These are phyloP conservation scores for Barbus barbus DNA, from an alignment of 2,113 vertebrate species.

Conservation along the genomic window DNA sequence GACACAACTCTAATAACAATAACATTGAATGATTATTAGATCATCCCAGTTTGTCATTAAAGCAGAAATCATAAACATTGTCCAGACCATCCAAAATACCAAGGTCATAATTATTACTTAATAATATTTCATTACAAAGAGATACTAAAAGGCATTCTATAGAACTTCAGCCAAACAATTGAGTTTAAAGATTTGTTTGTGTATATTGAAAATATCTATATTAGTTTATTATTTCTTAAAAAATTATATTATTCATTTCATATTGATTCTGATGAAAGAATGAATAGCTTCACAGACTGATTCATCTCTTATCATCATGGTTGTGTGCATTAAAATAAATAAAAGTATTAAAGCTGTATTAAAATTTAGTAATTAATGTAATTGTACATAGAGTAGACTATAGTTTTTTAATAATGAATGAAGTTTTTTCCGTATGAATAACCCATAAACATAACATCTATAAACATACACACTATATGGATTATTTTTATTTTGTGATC, in stretches of 20 bases:
- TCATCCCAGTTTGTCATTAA: neutral
- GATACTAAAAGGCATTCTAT: neutral
- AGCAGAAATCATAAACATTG: neutral
- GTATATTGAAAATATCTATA: neutral
- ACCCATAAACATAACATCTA: neutral
- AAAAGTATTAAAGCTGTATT: neutral
- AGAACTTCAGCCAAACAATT: neutral
- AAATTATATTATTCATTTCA: neutral
- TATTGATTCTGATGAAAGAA: neutral
- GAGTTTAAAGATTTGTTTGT: neutral
- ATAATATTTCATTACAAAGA: neutral
- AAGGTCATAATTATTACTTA: neutral
- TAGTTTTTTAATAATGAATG: neutral
- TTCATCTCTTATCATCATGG: neutral
- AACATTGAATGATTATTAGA: neutral
- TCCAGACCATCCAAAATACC: neutral
- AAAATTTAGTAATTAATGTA: neutral
- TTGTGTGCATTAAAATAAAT: neutral
- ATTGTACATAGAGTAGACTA: neutral
- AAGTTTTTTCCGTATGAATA: neutral
- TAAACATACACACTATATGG: neutral
- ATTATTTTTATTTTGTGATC: neutral
- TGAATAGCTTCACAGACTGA: neutral
- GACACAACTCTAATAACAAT: neutral
- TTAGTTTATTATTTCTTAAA: neutral